Evolutionary conservation across 1,140 invertebrate species (phyloP).

Genomic region (Caenorhabditis latens): DNA sequence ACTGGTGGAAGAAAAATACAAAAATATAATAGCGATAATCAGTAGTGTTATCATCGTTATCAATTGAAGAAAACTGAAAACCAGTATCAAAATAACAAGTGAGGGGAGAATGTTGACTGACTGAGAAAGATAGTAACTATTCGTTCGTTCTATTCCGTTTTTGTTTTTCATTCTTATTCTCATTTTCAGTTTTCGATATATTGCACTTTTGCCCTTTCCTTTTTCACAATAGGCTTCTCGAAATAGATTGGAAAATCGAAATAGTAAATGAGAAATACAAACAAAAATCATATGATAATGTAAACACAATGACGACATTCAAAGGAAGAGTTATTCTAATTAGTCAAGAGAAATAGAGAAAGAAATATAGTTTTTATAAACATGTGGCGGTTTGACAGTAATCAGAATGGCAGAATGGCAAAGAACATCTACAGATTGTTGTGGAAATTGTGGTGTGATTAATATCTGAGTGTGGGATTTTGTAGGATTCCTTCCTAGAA

Average conservation of each 20-base stretch:
- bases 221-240: background rate
- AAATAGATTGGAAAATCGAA: background rate
- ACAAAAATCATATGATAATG: slow-evolving; percentile 40
- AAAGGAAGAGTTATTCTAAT: slow-evolving; percentile 36
- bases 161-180: background rate
- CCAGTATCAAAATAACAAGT: slow-evolving; percentile 10
- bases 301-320: background rate
- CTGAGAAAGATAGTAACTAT: background rate
- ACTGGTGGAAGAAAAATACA: background rate
- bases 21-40: slow-evolving; percentile 10
- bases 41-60: slow-evolving; percentile 10
- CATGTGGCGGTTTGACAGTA: background rate
- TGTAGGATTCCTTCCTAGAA: too few species aligned
- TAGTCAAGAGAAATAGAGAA: background rate
- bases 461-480: too few species aligned
- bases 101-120: background rate
- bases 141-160: background rate
- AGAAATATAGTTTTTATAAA: background rate
- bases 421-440: background rate
- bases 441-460: too few species aligned
- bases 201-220: too few species aligned
- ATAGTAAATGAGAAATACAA: background rate
- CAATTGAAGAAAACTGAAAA: background rate
- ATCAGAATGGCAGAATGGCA: background rate
- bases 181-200: background rate